Percentiles rank a stretch among this genome's conserved stretches.
These are phyloP conservation scores for Bombus ignitus DNA, from an alignment of 1,140 invertebrate species.

Conservation along the genomic window DNA sequence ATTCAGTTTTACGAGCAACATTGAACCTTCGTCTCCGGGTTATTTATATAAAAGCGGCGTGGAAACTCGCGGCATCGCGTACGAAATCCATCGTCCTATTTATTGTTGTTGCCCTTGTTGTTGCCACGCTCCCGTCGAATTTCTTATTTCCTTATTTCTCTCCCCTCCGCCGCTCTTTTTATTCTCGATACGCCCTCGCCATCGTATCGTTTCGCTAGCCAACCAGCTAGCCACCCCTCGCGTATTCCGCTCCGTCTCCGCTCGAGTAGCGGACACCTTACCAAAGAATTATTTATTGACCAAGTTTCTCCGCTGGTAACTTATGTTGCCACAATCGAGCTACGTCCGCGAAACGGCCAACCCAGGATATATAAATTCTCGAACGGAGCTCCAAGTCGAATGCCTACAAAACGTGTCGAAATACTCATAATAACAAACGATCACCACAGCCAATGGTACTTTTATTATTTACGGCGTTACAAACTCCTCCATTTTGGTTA, in stretches of 20 bases:
- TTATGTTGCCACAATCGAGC: constrained; percentile 55
- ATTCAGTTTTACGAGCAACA: constrained; percentile 70
- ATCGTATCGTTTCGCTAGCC: constrained; percentile 32
- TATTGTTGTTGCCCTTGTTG: constrained; percentile 56
- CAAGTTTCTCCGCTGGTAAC: constrained; percentile 66
- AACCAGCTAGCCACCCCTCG: neutral
- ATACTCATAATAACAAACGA: constrained; percentile 33
- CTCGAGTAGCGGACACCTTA: constrained; percentile 57
- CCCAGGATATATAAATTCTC: constrained; percentile 39
- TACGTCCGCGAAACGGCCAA: constrained; percentile 25
- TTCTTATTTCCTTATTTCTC: constrained; percentile 27
- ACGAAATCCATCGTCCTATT: constrained; percentile 60
- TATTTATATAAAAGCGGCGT: constrained; percentile 63
- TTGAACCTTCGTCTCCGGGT: constrained; percentile 37
- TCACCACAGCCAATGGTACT: no score
- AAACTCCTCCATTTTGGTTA: no score
- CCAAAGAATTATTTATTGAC: constrained; percentile 70
- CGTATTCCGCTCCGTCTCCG: constrained; percentile 41
- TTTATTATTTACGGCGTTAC: constrained; percentile 22
- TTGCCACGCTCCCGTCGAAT: constrained; percentile 24
- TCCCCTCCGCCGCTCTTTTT: neutral
- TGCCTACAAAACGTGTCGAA: constrained; percentile 34
- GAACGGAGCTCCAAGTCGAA: neutral
- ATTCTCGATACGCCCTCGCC: constrained; percentile 12
- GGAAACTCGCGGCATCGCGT: constrained; percentile 44